Conservation (phyloP, 2,113 vertebrate species). For the Sander lucioperca region DNA sequence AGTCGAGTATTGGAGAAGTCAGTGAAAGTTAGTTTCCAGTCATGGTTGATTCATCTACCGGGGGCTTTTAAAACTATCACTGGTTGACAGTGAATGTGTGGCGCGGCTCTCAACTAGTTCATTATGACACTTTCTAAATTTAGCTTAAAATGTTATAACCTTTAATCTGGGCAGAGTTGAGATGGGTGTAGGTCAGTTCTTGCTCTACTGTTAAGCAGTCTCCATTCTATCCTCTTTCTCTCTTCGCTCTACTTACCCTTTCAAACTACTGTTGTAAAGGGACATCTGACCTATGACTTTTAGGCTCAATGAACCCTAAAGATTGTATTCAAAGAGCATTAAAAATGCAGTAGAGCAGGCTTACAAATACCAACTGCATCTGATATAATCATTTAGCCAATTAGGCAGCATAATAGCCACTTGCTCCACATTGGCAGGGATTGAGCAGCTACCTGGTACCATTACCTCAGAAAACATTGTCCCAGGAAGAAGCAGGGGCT, state of each 20-base stretch:
- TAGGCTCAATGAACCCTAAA: constrained; percentile 16
- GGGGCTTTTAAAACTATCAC: background rate
- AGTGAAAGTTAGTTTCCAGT: constrained; percentile 16
- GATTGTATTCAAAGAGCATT: constrained; percentile 44
- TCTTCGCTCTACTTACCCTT: constrained; percentile 16
- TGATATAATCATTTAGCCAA: constrained; percentile 23
- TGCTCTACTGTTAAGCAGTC: constrained; percentile 14
- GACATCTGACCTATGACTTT: constrained; percentile 15
- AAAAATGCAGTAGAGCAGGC: constrained; percentile 33
- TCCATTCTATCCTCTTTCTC: constrained; percentile 1
- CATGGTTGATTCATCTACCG: background rate
- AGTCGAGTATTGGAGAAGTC: background rate
- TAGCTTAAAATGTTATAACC: background rate
- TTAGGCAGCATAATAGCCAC: constrained; percentile 41
- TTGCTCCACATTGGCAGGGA: constrained; percentile 5
- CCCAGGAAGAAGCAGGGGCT: constrained; percentile 20
- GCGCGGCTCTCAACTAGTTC: background rate
- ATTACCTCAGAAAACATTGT: constrained; percentile 26
- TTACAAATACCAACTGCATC: constrained; percentile 25
- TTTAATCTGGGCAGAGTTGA: background rate
- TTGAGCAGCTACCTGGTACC: constrained; percentile 12
- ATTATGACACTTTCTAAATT: constrained; percentile 10
- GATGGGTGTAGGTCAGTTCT: background rate
- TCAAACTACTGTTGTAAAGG: background rate
- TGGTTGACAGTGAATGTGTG: background rate